phyloP scores from a whole-genome alignment of 37 sponge, comb jelly and placozoan species.

The Chondrosia reniformis region DNA sequence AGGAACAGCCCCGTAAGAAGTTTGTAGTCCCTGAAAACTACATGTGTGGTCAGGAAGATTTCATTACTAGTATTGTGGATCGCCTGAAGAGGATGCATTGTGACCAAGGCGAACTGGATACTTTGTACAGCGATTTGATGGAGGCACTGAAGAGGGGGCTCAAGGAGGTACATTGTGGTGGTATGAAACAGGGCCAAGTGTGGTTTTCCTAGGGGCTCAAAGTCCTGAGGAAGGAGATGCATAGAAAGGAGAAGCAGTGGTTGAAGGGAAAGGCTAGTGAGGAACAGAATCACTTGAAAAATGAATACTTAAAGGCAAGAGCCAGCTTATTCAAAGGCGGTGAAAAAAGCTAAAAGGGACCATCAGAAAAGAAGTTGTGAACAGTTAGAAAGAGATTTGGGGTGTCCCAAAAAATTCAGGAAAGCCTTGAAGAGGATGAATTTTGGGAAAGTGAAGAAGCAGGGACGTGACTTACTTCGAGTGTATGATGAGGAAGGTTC shows the following conservation, averaged over 20 bases:
- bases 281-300: conserved; percentile 8
- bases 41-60: not conserved
- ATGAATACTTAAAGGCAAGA: not conserved
- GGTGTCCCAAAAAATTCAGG: conserved; percentile 3
- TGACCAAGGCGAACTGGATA: not conserved
- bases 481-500: not conserved
- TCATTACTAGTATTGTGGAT: too few relatives aligned
- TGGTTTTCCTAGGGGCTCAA: conserved; percentile 1
- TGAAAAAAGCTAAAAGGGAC: too few relatives aligned
- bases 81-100: not conserved
- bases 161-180: too few relatives aligned
- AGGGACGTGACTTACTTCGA: not conserved
- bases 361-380: not conserved
- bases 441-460: not conserved
- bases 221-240: conserved; percentile 1
- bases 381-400: not conserved
- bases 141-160: too few relatives aligned
- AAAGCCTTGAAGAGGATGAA: not conserved
- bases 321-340: not conserved
- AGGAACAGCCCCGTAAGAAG: too few relatives aligned
- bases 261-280: not conserved
- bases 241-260: not conserved
- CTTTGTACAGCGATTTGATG: too few relatives aligned
- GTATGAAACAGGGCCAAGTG: not conserved
- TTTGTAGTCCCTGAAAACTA: too few relatives aligned